These are phyloP conservation scores for Fulmarus glacialis DNA, from an alignment of 2,113 vertebrate genomes.

Conservation along the genomic window DNA sequence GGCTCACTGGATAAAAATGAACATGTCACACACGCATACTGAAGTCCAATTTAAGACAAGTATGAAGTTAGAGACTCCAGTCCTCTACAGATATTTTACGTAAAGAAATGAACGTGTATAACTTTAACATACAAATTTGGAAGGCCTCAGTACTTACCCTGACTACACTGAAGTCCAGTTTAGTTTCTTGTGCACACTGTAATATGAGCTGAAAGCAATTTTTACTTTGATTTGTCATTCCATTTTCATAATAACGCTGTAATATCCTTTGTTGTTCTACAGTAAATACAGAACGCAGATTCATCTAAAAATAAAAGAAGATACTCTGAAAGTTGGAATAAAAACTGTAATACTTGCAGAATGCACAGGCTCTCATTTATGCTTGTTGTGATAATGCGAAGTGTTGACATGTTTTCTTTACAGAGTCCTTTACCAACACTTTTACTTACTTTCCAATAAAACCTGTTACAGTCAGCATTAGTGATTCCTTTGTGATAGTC, in stretches of 20 bases:
- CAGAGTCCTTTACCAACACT: neutral
- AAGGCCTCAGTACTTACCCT: conserved; percentile 86
- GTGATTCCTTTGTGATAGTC: neutral
- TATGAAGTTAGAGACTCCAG: conserved; percentile 40
- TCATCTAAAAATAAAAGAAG: conserved; percentile 91
- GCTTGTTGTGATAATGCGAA: neutral
- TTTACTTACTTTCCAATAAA: neutral
- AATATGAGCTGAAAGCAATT: conserved; percentile 99
- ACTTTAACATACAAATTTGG: conserved; percentile 37
- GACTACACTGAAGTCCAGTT: conserved; percentile 98
- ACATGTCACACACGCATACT: neutral
- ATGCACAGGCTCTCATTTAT: conserved; percentile 31
- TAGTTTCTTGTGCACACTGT: conserved; percentile 98
- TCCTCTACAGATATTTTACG: neutral
- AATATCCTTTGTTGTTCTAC: conserved; percentile 96
- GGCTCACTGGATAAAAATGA: conserved; percentile 5
- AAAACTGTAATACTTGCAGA: conserved; percentile 51
- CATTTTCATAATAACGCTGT: conserved; percentile 97
- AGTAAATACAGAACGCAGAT: conserved; percentile 97
- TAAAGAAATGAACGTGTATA: conserved; percentile 49
- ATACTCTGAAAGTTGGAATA: conserved; percentile 74
- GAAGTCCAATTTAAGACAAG: neutral
- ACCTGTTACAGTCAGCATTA: neutral
- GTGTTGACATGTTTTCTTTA: neutral
- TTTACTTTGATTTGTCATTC: conserved; percentile 99